Evolutionary conservation across 2,113 vertebrate genomes (phyloP).

Genomic region (Pandion haliaetus): DNA sequence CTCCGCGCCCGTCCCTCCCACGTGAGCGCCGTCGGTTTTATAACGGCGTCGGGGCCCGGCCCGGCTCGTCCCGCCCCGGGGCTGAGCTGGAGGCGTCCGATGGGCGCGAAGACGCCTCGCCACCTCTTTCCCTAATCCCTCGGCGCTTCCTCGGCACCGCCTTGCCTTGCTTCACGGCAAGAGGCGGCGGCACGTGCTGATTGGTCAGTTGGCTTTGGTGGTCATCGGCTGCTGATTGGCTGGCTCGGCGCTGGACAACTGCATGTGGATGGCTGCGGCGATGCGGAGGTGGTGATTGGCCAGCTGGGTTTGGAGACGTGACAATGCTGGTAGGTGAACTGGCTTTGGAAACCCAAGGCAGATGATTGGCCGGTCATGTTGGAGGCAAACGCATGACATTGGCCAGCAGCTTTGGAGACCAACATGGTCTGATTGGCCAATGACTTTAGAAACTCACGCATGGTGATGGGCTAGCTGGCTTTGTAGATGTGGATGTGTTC

Average conservation of each 20-base stretch:
- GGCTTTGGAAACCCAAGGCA: neutral
- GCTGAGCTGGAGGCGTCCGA: neutral
- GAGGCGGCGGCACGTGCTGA: neutral
- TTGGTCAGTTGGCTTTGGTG: neutral
- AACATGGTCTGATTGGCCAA: neutral
- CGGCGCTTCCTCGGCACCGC: neutral
- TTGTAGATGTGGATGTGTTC: neutral
- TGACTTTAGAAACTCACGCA: rapidly evolving
- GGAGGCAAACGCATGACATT: neutral
- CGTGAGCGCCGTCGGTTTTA: neutral
- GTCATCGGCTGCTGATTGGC: rapidly evolving
- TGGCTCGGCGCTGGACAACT: too few species aligned
- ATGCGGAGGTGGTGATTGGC: neutral
- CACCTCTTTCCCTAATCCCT: neutral
- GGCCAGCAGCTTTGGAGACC: neutral
- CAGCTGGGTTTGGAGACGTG: neutral
- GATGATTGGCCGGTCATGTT: rapidly evolving
- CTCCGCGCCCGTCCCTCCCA: neutral
- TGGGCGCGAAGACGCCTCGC: neutral
- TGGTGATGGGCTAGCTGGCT: neutral
- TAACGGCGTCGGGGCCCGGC: neutral
- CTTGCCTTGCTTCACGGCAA: neutral
- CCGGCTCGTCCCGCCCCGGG: neutral
- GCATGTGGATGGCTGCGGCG: neutral
- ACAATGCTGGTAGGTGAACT: rapidly evolving